Evolutionary conservation across 2,113 vertebrate species (phyloP).

Genomic region (Colius striatus): DNA sequence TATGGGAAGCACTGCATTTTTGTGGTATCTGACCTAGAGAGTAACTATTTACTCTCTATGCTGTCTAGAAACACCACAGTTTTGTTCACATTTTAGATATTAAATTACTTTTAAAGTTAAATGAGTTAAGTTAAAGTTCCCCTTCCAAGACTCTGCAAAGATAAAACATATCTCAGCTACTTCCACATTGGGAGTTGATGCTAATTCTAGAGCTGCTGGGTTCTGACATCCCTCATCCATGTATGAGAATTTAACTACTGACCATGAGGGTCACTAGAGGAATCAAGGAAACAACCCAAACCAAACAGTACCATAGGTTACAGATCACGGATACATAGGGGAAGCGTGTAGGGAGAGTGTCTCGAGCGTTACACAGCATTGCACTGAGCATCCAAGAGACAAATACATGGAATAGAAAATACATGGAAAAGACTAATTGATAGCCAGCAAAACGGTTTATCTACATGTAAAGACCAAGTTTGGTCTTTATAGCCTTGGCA

Average conservation of each 20-base stretch:
- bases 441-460: not conserved
- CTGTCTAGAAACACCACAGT: not conserved
- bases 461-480: not conserved
- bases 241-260: not conserved
- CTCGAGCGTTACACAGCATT: not conserved
- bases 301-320: not conserved
- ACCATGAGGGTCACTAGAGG: not conserved
- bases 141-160: not conserved
- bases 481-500: not conserved
- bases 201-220: not conserved
- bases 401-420: not conserved
- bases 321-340: accelerated
- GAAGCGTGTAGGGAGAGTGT: not conserved
- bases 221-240: not conserved
- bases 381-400: not conserved
- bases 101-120: not conserved
- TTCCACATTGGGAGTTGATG: not conserved
- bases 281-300: not conserved
- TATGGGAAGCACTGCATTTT: not conserved
- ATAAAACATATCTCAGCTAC: not conserved
- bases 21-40: not conserved
- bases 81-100: not conserved
- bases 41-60: not conserved
- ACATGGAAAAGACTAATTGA: not conserved
- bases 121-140: not conserved